Base-by-base conservation (phyloP, 2,888 invertebrate species). In the Portevinia maculata region DNA sequence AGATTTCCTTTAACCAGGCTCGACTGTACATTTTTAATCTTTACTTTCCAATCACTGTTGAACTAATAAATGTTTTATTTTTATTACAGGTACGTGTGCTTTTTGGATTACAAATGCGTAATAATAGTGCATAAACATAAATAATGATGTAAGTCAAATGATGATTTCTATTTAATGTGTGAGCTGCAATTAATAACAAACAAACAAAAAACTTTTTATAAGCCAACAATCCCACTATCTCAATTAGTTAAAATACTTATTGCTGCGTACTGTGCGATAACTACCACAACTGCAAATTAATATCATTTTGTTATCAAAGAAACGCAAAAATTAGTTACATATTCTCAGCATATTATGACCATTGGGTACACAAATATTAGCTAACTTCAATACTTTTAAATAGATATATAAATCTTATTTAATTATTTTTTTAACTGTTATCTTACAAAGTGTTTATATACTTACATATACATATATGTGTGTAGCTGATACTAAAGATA, bases 91-190 rank as follows among this genome's bases (percentile, higher is more conserved):
- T 83, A 83, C 83, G 83, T 83, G 83, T 78, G 71, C 71, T 71
- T 73, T 78, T 83, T 78, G 83, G 83, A 83, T 83, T 65, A 83
- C 78, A 60, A 83, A 78, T 83, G 83, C 83, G 78, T 83, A 78
- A 60, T 78, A 50, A 60, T 83, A 67, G 60, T 78, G 83, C 78
- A 71, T 71, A 83, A 60, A 71, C 78, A 78, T 73, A 78, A 78
- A 83, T 71, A 71, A 78, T 83, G 78, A 83, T 83, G 83, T 83
- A 83, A 83, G 83, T 83, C 52, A 37, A 78, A 65, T 71, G 44
- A 67, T 62, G 15, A 44, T 48, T 41, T 4, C 57, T 57, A 55
- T 57, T 70, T 17, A 59, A 60, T 52, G 74, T 53, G 67, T 67
- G 67, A 37, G 62, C 50, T 70, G 34, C 62, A 15, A 69, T 39